Evolutionary conservation across 2,888 invertebrate species (phyloP).

Genomic region (Perizoma affinitatum): DNA sequence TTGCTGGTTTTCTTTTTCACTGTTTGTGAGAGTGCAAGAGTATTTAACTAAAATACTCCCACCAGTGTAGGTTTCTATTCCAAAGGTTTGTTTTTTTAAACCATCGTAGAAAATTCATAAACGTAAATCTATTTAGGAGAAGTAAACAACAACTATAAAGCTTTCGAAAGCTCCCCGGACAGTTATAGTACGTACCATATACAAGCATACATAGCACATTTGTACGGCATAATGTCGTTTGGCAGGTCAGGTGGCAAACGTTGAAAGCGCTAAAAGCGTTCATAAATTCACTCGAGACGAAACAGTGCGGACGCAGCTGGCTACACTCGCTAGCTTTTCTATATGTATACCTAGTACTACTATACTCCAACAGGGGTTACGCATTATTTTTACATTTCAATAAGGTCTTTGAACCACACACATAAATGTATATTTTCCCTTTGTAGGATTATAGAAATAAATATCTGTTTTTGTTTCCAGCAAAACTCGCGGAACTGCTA

Average conservation of each 20-base stretch:
- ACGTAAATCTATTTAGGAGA: slow-evolving; percentile 20
- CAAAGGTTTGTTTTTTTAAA: slow-evolving; percentile 8
- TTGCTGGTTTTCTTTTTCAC: slow-evolving; percentile 34
- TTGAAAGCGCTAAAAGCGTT: slow-evolving; percentile 78
- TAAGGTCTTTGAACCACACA: slow-evolving; percentile 5
- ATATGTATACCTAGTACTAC: slow-evolving; percentile 11
- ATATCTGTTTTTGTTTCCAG: slow-evolving; percentile 2
- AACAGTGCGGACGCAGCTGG: slow-evolving; percentile 72
- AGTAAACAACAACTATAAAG: slow-evolving; percentile 36
- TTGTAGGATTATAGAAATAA: slow-evolving; percentile 9
- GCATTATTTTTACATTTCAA: slow-evolving; percentile 21
- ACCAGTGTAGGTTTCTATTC: background rate
- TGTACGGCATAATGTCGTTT: slow-evolving; percentile 72
- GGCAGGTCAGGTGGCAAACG: slow-evolving; percentile 81
- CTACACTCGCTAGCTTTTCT: slow-evolving; percentile 43
- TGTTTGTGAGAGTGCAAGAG: background rate
- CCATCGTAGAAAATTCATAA: slow-evolving; percentile 6
- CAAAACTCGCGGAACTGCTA: background rate
- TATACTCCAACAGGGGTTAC: slow-evolving; percentile 16
- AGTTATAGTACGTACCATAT: slow-evolving; percentile 63
- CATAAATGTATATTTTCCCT: background rate
- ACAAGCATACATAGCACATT: slow-evolving; percentile 70
- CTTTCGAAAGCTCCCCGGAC: slow-evolving; percentile 30
- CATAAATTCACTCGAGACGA: slow-evolving; percentile 77
- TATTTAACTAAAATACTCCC: background rate